These are phyloP conservation scores for Octomys mimax DNA, from an alignment of 2,797 vertebrate species.

Conservation along the genomic window DNA sequence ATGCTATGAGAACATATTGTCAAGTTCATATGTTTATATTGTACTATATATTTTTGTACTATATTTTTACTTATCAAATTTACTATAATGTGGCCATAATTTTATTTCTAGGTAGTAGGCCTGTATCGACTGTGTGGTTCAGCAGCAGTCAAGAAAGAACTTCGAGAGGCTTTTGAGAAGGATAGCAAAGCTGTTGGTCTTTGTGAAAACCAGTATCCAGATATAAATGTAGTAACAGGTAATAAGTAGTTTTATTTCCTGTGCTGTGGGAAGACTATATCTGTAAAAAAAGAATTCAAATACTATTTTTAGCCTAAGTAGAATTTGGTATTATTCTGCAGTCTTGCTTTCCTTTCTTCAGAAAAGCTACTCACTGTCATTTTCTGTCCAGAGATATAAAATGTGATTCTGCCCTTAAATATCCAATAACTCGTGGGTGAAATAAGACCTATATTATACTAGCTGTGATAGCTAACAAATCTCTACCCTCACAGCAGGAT, in stretches of 20 bases:
- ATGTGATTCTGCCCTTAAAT: background rate
- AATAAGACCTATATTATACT: background rate
- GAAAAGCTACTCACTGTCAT: background rate
- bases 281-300: conserved; percentile 40
- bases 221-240: conserved; percentile 99
- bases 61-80: background rate
- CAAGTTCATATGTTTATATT: conserved; percentile 49
- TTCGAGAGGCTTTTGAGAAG: conserved; percentile 97
- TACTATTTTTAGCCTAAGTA: background rate
- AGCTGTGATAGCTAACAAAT: background rate
- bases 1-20: conserved; percentile 44
- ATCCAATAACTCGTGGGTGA: background rate
- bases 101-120: conserved; percentile 94
- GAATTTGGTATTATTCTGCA: conserved; percentile 50
- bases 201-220: conserved; percentile 96
- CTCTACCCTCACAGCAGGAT: background rate
- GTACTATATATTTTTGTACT: background rate
- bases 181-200: conserved; percentile 94
- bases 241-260: conserved; percentile 79
- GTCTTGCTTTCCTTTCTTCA: conserved; percentile 15
- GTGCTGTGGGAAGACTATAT: background rate
- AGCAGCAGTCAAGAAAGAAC: conserved; percentile 98
- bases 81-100: conserved; percentile 44
- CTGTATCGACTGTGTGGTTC: conserved; percentile 98
- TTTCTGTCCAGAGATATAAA: background rate